Evolutionary conservation across 2,113 vertebrate species (phyloP).

Genomic region (Lepus americanus): DNA sequence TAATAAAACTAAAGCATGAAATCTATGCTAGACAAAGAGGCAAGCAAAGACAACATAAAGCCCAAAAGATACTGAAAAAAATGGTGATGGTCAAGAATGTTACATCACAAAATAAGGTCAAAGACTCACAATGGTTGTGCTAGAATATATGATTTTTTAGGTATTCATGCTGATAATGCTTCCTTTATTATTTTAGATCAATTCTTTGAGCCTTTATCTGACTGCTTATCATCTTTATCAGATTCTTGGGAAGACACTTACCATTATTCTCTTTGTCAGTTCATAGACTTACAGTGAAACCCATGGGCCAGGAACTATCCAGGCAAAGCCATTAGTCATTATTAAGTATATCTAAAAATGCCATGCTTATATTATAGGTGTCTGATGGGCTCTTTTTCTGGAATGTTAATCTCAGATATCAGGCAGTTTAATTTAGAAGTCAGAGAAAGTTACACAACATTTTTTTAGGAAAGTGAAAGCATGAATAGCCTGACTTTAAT

Average conservation of each 20-base stretch:
- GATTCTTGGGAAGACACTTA: background rate
- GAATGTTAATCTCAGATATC: background rate
- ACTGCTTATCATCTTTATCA: background rate
- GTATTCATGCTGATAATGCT: background rate
- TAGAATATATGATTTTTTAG: background rate
- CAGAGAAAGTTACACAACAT: background rate
- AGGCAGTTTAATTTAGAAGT: background rate
- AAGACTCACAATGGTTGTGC: background rate
- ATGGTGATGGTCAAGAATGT: background rate
- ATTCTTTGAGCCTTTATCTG: background rate
- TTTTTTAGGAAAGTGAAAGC: too few relatives aligned
- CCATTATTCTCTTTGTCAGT: background rate
- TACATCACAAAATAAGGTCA: background rate
- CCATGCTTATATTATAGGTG: background rate
- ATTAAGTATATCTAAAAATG: background rate
- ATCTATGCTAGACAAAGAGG: background rate
- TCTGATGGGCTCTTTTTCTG: background rate
- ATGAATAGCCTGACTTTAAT: background rate
- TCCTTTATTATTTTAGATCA: background rate
- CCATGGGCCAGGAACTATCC: background rate
- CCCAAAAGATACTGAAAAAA: background rate
- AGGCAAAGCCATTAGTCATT: background rate
- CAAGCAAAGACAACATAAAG: background rate
- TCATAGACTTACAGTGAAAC: background rate
- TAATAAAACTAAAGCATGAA: background rate